phyloP scores from a whole-genome alignment of 2,888 invertebrate genomes.

The Drosophila stalkeri region DNA sequence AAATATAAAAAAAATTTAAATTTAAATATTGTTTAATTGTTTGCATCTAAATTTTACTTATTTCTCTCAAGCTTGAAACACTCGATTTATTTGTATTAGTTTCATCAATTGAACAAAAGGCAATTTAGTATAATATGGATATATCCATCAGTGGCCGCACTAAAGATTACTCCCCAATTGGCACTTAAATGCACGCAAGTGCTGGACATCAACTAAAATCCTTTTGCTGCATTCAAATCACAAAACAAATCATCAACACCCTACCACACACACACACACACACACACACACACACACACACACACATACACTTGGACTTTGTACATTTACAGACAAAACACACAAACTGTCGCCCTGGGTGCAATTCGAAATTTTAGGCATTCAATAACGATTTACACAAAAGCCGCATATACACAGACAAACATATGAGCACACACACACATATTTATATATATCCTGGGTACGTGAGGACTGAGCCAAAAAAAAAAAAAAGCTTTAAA shows the following conservation, averaged over 20 bases:
- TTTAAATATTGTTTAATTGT: neutral
- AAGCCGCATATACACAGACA: conserved; percentile 28
- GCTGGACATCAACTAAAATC: conserved; percentile 47
- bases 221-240: conserved; percentile 56
- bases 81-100: conserved; percentile 19
- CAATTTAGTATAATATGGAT: conserved; percentile 8
- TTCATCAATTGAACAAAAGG: conserved; percentile 10
- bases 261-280: conserved; percentile 15
- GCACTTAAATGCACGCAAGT: conserved; percentile 40
- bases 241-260: conserved; percentile 60
- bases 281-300: neutral
- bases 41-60: neutral
- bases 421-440: conserved; percentile 6
- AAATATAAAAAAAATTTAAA: no score
- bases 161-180: conserved; percentile 38
- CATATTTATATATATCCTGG: neutral
- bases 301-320: conserved; percentile 18
- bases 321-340: conserved; percentile 60
- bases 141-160: conserved; percentile 23
- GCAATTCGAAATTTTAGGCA: conserved; percentile 72
- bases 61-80: neutral
- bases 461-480: conserved; percentile 40
- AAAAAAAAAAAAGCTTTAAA: conserved; percentile 70
- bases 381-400: conserved; percentile 75
- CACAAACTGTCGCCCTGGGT: conserved; percentile 69